Evolutionary conservation across 2,797 vertebrate genomes (phyloP).

Genomic region (Mormyrops boulengeri): DNA sequence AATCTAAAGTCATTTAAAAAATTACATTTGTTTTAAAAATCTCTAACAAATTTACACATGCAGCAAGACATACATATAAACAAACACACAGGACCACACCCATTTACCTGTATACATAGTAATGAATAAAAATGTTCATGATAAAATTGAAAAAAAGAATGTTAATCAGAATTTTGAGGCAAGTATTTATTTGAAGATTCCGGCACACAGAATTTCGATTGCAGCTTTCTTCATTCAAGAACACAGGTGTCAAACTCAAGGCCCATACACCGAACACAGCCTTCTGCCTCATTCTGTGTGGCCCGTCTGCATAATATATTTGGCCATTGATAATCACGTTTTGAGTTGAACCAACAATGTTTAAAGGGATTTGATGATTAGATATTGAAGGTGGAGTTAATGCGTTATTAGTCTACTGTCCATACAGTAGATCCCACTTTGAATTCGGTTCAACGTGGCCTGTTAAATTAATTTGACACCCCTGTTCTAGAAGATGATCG

Average conservation of each 20-base stretch:
- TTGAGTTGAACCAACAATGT: background rate
- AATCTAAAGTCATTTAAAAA: background rate
- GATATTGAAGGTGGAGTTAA: background rate
- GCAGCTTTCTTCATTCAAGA: background rate
- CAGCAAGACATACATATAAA: background rate
- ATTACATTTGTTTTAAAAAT: background rate
- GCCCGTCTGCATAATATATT: background rate
- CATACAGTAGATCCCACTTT: background rate
- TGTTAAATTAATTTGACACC: background rate
- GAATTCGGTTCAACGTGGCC: background rate
- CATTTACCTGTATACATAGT: background rate
- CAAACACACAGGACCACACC: background rate
- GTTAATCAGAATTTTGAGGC: background rate
- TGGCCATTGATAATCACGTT: background rate
- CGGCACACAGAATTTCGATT: background rate
- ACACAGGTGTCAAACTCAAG: background rate
- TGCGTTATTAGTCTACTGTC: background rate
- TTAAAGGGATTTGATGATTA: background rate
- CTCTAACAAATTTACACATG: background rate
- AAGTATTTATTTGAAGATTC: background rate
- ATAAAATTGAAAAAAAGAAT: background rate
- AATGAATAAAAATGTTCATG: background rate
- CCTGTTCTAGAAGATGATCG: background rate
- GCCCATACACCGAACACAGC: background rate
- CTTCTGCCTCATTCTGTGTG: background rate